Evolutionary conservation across 2,888 invertebrate species (phyloP).

Genomic region (Leptura quadrifasciata): DNA sequence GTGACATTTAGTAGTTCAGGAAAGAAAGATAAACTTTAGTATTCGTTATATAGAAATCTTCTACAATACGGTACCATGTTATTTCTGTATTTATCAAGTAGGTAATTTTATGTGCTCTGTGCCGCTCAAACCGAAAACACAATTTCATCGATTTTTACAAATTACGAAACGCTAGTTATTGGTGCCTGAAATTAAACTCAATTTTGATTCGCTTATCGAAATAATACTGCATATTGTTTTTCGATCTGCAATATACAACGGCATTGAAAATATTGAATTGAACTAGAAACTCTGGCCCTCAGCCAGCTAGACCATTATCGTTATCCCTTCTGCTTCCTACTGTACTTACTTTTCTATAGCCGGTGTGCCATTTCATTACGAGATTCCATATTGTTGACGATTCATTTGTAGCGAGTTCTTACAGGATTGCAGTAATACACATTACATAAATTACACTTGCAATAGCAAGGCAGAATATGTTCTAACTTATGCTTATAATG

Average conservation of each 20-base stretch:
- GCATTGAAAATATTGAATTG: conserved; percentile 42
- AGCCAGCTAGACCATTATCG: conserved; percentile 44
- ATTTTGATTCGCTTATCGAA: neutral
- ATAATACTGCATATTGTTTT: conserved; percentile 40
- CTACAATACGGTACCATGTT: neutral
- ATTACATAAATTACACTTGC: neutral
- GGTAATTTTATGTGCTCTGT: neutral
- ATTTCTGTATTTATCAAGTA: neutral
- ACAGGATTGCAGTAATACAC: conserved; percentile 5
- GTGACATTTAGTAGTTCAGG: too few relatives aligned
- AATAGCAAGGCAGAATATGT: too few relatives aligned
- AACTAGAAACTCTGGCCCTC: conserved; percentile 32
- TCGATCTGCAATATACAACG: conserved; percentile 33
- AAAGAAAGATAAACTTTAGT: neutral
- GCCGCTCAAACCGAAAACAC: neutral
- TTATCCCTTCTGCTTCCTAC: conserved; percentile 23
- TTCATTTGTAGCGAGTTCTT: conserved; percentile 11
- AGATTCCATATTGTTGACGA: conserved; percentile 8
- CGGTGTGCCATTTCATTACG: neutral
- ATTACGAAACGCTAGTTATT: neutral
- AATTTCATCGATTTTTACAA: neutral
- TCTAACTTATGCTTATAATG: too few relatives aligned
- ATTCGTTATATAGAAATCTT: neutral
- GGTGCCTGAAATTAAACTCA: neutral
- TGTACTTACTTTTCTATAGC: conserved; percentile 9